These are phyloP conservation scores for Galerucella nymphaeae DNA, from an alignment of 2,888 invertebrate genomes.

Conservation along the genomic window DNA sequence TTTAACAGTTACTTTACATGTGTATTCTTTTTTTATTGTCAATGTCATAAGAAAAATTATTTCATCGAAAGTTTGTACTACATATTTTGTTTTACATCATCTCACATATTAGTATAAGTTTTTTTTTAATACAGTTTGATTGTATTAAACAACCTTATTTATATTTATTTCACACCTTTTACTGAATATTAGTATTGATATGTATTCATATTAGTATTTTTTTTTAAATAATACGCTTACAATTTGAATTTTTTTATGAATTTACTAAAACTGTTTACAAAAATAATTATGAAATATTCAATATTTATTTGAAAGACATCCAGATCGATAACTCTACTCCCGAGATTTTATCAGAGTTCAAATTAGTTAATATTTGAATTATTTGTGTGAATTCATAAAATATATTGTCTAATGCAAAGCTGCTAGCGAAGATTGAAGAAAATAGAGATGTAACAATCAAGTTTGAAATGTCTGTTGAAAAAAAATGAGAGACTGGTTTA, in stretches of 20 bases:
- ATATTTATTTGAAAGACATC: too few relatives aligned
- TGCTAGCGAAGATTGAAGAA: not conserved
- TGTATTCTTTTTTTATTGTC: not conserved
- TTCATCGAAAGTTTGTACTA: not conserved
- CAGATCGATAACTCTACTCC: too few relatives aligned
- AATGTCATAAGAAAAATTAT: not conserved
- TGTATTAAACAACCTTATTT: not conserved
- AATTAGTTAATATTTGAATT: not conserved
- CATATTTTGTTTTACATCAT: too few relatives aligned
- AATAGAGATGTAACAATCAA: not conserved
- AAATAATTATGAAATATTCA: not conserved
- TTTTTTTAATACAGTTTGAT: not conserved
- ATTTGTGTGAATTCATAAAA: not conserved
- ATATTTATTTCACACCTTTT: not conserved
- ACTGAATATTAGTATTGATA: not conserved
- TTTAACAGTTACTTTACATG: too few relatives aligned
- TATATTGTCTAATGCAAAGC: not conserved
- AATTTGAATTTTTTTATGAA: not conserved
- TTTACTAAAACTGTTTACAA: not conserved
- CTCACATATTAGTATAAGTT: not conserved
- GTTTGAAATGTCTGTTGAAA: conserved; percentile 15
- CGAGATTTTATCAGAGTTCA: too few relatives aligned
- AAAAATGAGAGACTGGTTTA: conserved; percentile 41
- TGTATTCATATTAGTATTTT: not conserved
- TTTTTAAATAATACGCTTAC: not conserved